These are phyloP conservation scores for Nerophis ophidion DNA, from an alignment of 2,113 vertebrate species.

Conservation along the genomic window DNA sequence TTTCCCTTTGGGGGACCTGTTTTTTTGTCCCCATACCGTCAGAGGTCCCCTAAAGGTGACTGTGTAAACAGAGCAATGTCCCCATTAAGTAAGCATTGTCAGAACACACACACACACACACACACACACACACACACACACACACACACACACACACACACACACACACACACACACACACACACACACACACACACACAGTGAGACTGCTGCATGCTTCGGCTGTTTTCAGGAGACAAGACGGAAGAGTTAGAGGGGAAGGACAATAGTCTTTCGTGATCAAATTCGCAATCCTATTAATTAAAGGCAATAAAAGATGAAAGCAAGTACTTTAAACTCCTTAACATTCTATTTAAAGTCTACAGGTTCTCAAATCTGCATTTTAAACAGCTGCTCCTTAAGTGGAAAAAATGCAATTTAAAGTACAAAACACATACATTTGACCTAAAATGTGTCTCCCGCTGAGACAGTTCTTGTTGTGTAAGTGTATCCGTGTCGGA, in stretches of 20 bases:
- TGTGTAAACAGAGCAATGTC: too few species aligned
- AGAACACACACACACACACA: too few species aligned
- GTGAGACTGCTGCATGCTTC: slow-evolving; percentile 23
- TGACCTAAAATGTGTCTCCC: slow-evolving; percentile 1
- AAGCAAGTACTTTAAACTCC: slow-evolving; percentile 5
- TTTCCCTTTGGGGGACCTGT: too few species aligned
- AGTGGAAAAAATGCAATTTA: not conserved
- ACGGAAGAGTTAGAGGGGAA: not conserved
- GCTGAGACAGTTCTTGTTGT: slow-evolving; percentile 11
- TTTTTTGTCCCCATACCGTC: too few species aligned
- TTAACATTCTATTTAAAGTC: not conserved
- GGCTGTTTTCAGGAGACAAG: slow-evolving; percentile 31
- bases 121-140: too few species aligned
- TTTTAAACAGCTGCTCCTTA: not conserved
- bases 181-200: not conserved
- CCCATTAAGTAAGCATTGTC: too few species aligned
- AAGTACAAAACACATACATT: not conserved
- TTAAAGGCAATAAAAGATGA: not conserved
- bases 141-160: too few species aligned
- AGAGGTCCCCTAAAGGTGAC: too few species aligned
- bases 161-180: too few species aligned
- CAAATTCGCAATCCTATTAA: slow-evolving; percentile 10
- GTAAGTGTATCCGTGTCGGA: not conserved
- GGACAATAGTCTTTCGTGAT: not conserved
- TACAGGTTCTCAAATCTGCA: not conserved